These are phyloP conservation scores for Chromoteleia sp. DNA, from an alignment of 2,888 invertebrate genomes.

Conservation along the genomic window DNA sequence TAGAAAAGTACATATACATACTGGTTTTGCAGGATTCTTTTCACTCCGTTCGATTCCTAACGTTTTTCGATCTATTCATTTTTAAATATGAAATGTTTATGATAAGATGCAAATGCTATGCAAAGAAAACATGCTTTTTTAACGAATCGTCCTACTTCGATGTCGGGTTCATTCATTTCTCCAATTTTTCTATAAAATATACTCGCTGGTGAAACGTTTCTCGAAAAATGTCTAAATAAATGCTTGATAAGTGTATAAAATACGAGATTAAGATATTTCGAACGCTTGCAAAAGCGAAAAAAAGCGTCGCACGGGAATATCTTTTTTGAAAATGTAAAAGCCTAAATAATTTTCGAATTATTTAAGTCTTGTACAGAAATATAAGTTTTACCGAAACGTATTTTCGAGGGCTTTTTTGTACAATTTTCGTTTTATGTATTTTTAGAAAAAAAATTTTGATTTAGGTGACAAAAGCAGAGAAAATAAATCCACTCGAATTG, in stretches of 20 bases:
- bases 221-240: not conserved
- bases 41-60: slow-evolving; percentile 47
- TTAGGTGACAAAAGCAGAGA: too few species aligned
- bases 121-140: slow-evolving; percentile 38
- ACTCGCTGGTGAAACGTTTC: not conserved
- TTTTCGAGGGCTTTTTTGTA: too few species aligned
- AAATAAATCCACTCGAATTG: too few species aligned
- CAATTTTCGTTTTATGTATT: too few species aligned
- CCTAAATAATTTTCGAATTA: too few species aligned
- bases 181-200: slow-evolving; percentile 19
- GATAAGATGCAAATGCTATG: slow-evolving; percentile 48
- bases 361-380: too few species aligned
- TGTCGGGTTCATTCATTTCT: slow-evolving; percentile 2
- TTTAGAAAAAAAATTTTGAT: too few species aligned
- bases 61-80: slow-evolving; percentile 47
- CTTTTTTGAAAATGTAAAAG: too few species aligned
- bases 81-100: slow-evolving; percentile 56
- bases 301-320: too few species aligned
- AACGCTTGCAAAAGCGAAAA: too few species aligned
- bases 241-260: not conserved
- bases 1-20: slow-evolving; percentile 52
- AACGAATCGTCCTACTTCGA: slow-evolving; percentile 24
- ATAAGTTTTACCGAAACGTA: too few species aligned
- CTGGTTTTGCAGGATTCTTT: slow-evolving; percentile 62
- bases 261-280: too few species aligned